Percentiles rank a stretch among this genome's conserved stretches.
These are phyloP conservation scores for Troides helena DNA, from an alignment of 2,888 invertebrate species.

Conservation along the genomic window DNA sequence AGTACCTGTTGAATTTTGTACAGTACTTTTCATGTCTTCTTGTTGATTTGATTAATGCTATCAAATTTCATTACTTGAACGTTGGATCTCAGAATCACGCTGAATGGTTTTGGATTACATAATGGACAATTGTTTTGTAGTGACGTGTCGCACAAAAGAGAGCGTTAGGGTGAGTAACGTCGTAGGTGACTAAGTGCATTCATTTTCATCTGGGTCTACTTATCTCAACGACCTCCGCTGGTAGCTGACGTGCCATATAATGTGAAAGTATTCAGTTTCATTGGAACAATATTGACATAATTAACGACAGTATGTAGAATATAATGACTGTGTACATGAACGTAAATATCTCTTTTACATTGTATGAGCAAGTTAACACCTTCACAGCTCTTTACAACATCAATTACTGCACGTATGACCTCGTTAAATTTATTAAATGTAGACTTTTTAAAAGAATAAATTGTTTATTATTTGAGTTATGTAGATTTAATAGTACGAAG, in stretches of 20 bases:
- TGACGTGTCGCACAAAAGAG: conserved; percentile 19
- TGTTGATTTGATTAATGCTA: too few relatives aligned
- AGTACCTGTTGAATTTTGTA: too few relatives aligned
- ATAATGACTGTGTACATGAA: background rate
- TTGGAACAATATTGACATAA: background rate
- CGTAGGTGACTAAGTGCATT: conserved; percentile 5
- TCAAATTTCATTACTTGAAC: background rate
- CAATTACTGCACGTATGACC: background rate
- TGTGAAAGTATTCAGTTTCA: conserved; percentile 8
- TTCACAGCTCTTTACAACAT: background rate
- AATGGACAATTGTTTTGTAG: conserved; percentile 8
- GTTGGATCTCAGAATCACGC: background rate
- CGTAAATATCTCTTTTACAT: background rate
- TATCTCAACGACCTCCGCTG: conserved; percentile 16
- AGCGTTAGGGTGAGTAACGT: conserved; percentile 14
- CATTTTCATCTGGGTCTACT: conserved; percentile 8
- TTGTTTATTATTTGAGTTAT: background rate
- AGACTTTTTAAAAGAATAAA: background rate
- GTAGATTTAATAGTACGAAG: background rate
- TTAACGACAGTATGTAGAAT: background rate
- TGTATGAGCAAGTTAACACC: too few relatives aligned
- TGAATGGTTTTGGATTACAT: conserved; percentile 10
- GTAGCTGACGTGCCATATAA: conserved; percentile 12
- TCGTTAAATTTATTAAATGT: background rate
- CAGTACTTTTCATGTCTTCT: too few relatives aligned